Evolutionary conservation across 2,797 vertebrate genomes (phyloP), one percentile per base, ranked within the genome.

Genomic region (Cyprinodon diabolis): DNA sequence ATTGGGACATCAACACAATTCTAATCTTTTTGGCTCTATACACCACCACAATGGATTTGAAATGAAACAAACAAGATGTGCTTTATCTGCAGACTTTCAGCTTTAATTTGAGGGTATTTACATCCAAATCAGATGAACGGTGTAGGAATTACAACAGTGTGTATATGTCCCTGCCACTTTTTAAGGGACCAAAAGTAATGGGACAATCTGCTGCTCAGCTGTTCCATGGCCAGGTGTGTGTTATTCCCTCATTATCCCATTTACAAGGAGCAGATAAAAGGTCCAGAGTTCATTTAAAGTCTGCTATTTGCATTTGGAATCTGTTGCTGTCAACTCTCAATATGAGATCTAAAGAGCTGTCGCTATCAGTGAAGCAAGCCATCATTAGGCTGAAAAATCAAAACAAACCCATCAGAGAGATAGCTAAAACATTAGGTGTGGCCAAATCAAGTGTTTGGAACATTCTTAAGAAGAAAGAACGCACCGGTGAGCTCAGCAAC

Each of bases 311-410:
- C 13, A 21, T 21, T 15, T 14, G 13, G 51, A 15, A 2, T 54
- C 51, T 15, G 13, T 21, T 54, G 51, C 51, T 54, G 51, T 54
- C 57, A 58, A 58, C 56, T 35, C 12, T 58, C 23, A 58, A 58
- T 11, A 83, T 80, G 83, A 81, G 1, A 23, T 67, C 80, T 68
- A 79, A 81, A 76, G 74, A 83, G 71, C 69, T 81, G 68, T 79
- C 80, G 72, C 60, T 75, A 70, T 70, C 65, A 74, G 75, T 82
- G 75, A 86, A 77, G 79, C 74, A 84, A 83, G 72, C 80, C 15
- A 83, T 89, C 68, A 75, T 82, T 84, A 80, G 76, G 71, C 57
- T 74, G 67, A 52, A 45, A 65, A 60, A 71, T 43, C 30, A 23
- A 78, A 9, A 73, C 40, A 65, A 74, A 56, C 9, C 51, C 21